Base-by-base conservation (phyloP, 2,113 vertebrate species). In the Ctenomys sociabilis region DNA sequence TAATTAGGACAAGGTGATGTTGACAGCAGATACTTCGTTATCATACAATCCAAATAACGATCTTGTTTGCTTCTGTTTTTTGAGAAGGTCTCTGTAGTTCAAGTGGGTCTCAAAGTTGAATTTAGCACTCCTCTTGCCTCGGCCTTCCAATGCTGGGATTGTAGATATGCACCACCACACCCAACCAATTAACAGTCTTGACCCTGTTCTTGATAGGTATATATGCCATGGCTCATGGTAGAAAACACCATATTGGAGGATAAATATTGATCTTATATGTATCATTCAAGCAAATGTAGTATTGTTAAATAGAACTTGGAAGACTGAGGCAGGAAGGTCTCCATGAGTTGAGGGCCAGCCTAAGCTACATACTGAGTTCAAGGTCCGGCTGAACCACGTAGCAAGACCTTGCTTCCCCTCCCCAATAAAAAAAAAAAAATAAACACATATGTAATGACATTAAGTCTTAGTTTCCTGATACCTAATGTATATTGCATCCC, bases 381-480 rank as follows among this genome's bases (percentile, higher is more conserved):
- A 70, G 7, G 66, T 35, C 35, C n/a, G 66, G 35, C 35, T 70
- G 2, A 70, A 70, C 17, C 16, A n/a, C 16, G 16, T 32, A 66
- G 64, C 30, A 66, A 70, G 32, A 70, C 3, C 32, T 16, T 70
- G 35, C 19, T 12, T 19, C 32, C n/a, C 35, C 17, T 7, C 30
- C 63, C 35, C 7, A 70, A 70, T 14, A 32, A 14, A 32, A 32
- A 66, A 66, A 30, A 12, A 64, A 32, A 68, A 28, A 32, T 7
- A n/a, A 35, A 35, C 16, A 68, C 35, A n/a, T 35, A 35, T 35
- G 66, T 70, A n/a, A 32, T 89, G 32, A 93, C 35, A 66, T 4
- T 93, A 85, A 28, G 10, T 35, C 26, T 88, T 45, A 94, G 11
- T 89, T 94, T 94, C 12, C 49, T 91, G 28, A 93, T 85, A 59